phyloP scores from a whole-genome alignment of 2,113 vertebrate species.

The Trichechus manatus region DNA sequence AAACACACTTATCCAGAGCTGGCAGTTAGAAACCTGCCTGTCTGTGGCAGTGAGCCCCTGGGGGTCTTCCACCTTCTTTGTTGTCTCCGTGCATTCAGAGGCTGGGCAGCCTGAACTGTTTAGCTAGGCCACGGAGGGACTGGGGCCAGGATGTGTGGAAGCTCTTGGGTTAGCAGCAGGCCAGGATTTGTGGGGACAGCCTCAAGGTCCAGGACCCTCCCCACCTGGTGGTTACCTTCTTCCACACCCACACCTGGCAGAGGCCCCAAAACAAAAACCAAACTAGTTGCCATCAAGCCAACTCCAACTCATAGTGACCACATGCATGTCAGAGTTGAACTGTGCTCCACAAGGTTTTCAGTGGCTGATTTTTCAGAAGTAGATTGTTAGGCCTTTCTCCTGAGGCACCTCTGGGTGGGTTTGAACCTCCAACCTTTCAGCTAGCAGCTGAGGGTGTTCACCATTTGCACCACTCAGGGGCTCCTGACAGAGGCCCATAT shows the following conservation, averaged over 20 bases:
- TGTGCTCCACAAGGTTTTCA: neutral
- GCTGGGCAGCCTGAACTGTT: rapidly evolving
- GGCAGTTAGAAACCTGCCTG: neutral
- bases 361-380: neutral
- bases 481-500: neutral
- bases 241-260: neutral
- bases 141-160: neutral
- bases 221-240: neutral
- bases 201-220: neutral
- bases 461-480: neutral
- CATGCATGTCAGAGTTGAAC: neutral
- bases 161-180: neutral
- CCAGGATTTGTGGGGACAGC: neutral
- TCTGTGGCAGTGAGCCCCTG: rapidly evolving
- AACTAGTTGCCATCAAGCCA: neutral
- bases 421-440: neutral
- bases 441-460: neutral
- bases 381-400: neutral
- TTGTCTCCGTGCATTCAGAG: neutral
- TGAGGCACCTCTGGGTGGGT: neutral
- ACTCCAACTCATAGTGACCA: neutral
- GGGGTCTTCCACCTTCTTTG: neutral
- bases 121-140: neutral
- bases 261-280: neutral
- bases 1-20: neutral